Conservation (phyloP, 30 jellyfish, hydroid and myxozoan species). For the Morbakka virulenta region DNA sequence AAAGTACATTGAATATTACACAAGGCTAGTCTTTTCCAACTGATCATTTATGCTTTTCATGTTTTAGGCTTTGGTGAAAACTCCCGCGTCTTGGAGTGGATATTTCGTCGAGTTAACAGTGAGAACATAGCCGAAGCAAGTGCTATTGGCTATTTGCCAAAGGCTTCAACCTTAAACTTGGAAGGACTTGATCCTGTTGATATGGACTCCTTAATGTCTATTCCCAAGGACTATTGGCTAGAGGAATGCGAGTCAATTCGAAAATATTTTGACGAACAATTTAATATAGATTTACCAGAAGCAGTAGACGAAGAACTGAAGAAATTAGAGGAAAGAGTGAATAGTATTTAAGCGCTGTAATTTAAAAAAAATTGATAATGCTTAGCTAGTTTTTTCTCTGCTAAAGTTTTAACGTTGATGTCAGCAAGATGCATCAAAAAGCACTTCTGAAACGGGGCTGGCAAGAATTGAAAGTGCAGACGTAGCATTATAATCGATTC, state of each 20-base stretch:
- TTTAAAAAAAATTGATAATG: too few relatives aligned
- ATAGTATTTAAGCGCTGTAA: too few relatives aligned
- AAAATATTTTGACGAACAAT: constrained; percentile 77
- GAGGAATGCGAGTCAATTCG: constrained; percentile 68
- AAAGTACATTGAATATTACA: too few relatives aligned
- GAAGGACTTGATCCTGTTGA: constrained; percentile 70
- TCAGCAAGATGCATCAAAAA: too few relatives aligned
- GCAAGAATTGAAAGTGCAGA: too few relatives aligned
- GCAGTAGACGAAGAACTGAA: constrained; percentile 69
- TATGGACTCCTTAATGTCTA: constrained; percentile 85
- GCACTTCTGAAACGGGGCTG: too few relatives aligned
- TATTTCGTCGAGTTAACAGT: constrained; percentile 46
- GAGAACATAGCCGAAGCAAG: constrained; percentile 58
- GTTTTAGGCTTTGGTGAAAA: constrained; percentile 98
- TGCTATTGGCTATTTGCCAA: constrained; percentile 86
- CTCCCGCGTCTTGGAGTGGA: constrained; percentile 89
- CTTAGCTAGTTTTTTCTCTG: too few relatives aligned
- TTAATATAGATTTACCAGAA: constrained; percentile 80
- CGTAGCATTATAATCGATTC: too few relatives aligned
- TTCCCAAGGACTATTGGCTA: constrained; percentile 84
- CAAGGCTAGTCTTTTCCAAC: too few relatives aligned
- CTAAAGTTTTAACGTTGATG: too few relatives aligned
- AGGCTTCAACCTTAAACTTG: constrained; percentile 63
- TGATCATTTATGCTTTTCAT: too few relatives aligned
- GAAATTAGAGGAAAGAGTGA: constrained; percentile 49